These are phyloP conservation scores for Eulemur rubriventer DNA, from an alignment of 2,797 vertebrate genomes.

Conservation along the genomic window DNA sequence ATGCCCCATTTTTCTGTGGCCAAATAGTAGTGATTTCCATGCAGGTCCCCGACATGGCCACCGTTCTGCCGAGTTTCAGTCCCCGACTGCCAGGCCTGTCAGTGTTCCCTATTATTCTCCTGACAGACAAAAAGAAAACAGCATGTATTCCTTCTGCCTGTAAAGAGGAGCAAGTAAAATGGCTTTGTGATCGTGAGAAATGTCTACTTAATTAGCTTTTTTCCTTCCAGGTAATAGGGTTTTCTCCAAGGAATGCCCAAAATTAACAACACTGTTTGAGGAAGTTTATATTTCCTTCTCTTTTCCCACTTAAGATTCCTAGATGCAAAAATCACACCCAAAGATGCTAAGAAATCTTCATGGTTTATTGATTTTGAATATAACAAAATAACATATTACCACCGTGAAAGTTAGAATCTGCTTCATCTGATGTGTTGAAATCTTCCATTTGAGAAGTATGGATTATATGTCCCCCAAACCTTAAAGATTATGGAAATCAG, in stretches of 20 bases:
- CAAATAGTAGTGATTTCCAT: neutral
- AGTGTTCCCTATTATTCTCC: neutral
- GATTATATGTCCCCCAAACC: neutral
- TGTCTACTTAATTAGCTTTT: constrained; percentile 61
- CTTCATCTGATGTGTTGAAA: neutral
- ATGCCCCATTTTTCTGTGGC: neutral
- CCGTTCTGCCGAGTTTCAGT: neutral
- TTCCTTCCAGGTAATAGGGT: constrained; percentile 51
- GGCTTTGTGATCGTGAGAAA: constrained; percentile 46
- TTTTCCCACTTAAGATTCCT: constrained; percentile 5
- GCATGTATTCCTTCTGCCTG: neutral
- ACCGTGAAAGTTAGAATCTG: neutral
- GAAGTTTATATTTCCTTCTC: constrained; percentile 40
- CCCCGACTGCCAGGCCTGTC: neutral
- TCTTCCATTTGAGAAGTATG: neutral
- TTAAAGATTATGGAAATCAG: neutral
- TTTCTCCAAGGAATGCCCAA: constrained; percentile 50
- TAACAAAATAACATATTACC: neutral
- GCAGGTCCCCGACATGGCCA: neutral
- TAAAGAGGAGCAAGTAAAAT: constrained; percentile 26
- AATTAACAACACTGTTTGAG: constrained; percentile 38
- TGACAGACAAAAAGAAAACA: constrained; percentile 32
- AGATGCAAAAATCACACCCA: neutral
- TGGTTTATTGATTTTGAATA: constrained; percentile 27
- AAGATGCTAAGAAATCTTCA: neutral